Percentiles rank a stretch among this genome's conserved stretches.
Conservation (phyloP, 2,113 vertebrate species). For the Crotalus horridus region DNA sequence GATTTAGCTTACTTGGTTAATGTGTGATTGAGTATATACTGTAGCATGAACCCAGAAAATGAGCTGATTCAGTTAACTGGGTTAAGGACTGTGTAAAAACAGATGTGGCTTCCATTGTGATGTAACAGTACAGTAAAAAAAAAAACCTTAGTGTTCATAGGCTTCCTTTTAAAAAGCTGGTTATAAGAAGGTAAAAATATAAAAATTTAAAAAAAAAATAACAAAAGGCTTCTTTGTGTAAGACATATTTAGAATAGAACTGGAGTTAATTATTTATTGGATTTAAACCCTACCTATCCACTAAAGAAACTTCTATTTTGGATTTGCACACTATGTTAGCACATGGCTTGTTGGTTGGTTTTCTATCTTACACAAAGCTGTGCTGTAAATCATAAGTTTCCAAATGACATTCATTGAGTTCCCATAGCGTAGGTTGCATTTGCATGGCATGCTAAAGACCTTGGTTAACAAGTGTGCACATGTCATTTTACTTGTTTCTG, state of each 20-base stretch:
- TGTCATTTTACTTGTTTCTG: not conserved
- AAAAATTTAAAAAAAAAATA: not conserved
- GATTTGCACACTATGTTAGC: not conserved
- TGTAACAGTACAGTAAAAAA: not conserved
- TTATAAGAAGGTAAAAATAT: not conserved
- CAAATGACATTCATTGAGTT: not conserved
- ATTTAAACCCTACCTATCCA: not conserved
- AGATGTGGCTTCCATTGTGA: not conserved
- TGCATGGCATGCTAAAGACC: not conserved
- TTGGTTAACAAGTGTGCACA: not conserved
- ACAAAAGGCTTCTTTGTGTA: accelerated
- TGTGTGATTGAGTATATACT: not conserved
- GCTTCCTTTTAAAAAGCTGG: not conserved
- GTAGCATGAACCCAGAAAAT: not conserved
- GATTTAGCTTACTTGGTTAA: not conserved
- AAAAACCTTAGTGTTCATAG: not conserved
- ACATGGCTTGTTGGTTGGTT: not conserved
- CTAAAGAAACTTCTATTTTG: not conserved
- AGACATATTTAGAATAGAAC: not conserved
- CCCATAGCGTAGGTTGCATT: not conserved
- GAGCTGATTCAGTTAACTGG: not conserved
- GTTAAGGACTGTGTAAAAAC: not conserved
- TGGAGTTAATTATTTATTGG: not conserved
- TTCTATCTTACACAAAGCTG: not conserved
- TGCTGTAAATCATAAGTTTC: not conserved